Percentiles rank a stretch among this genome's conserved stretches.
phyloP scores from a whole-genome alignment of 2,888 invertebrate genomes.

The Nycteola revayana region DNA sequence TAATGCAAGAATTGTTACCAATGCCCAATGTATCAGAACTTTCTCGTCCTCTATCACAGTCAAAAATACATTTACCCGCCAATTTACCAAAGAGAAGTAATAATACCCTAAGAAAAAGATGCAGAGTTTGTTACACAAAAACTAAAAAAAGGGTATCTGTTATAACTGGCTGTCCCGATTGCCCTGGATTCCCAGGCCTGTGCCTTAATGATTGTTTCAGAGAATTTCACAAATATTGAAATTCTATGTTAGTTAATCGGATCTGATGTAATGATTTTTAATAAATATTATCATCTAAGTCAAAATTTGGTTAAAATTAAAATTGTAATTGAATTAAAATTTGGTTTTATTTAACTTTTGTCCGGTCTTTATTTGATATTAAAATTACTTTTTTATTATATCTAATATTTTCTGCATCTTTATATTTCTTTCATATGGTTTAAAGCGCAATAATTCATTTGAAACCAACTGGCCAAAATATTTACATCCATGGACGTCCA shows the following conservation, averaged over 20 bases:
- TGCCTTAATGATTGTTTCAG: slow-evolving; percentile 16
- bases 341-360: slow-evolving; percentile 15
- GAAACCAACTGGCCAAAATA: slow-evolving; percentile 23
- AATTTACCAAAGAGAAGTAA: slow-evolving; percentile 15
- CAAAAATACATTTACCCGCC: slow-evolving; percentile 17
- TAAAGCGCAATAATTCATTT: slow-evolving; percentile 21
- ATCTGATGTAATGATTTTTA: slow-evolving; percentile 17
- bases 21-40: slow-evolving; percentile 17
- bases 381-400: slow-evolving; percentile 14
- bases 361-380: slow-evolving; percentile 10
- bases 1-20: slow-evolving; percentile 16
- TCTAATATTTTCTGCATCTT: slow-evolving; percentile 15
- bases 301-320: slow-evolving; percentile 14
- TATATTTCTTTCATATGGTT: slow-evolving; percentile 19
- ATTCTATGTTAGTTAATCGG: slow-evolving; percentile 14
- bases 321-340: slow-evolving; percentile 13
- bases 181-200: slow-evolving; percentile 18
- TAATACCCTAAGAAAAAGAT: slow-evolving; percentile 17
- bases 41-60: slow-evolving; percentile 14
- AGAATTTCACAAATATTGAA: slow-evolving; percentile 17
- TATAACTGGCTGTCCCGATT: slow-evolving; percentile 17
- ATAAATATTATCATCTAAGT: slow-evolving; percentile 16
- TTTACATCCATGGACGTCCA: slow-evolving; percentile 22
- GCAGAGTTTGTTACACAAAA: slow-evolving; percentile 16
- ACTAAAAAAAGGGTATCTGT: slow-evolving; percentile 14